A percentile compares a stretch with the other conserved stretches of the same genome.
phyloP scores from a whole-genome alignment of 2,113 vertebrate species.

The Sitta europaea region DNA sequence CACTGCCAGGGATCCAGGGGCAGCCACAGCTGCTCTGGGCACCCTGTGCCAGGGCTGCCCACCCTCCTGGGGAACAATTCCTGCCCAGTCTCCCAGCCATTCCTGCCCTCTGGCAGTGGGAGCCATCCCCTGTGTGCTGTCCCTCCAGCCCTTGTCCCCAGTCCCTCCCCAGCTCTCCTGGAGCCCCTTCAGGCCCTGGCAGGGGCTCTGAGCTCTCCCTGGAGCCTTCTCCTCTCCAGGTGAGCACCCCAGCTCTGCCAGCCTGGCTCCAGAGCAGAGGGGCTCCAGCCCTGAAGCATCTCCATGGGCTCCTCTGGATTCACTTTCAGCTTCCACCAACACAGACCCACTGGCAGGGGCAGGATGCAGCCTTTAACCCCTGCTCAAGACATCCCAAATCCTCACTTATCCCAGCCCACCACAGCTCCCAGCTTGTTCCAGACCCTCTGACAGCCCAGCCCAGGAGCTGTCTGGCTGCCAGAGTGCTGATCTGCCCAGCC shows the following conservation, averaged over 20 bases:
- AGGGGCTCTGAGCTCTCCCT: not conserved
- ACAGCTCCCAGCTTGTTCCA: rapidly evolving
- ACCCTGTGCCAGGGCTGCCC: no score
- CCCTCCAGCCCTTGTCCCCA: not conserved
- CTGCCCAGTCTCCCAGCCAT: not conserved
- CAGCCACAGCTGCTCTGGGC: not conserved
- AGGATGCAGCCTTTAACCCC: rapidly evolving
- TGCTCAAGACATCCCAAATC: no score
- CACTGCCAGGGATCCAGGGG: not conserved
- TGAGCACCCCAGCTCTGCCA: not conserved
- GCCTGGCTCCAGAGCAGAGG: not conserved
- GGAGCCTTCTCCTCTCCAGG: not conserved
- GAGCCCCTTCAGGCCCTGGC: not conserved
- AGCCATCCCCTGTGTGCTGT: not conserved
- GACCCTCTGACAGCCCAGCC: not conserved
- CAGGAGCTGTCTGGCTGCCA: not conserved
- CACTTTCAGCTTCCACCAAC: not conserved
- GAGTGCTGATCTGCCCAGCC: not conserved
- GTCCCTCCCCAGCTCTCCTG: not conserved
- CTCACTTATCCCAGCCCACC: rapidly evolving
- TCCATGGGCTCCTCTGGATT: not conserved
- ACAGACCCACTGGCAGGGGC: not conserved
- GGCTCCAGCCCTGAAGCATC: not conserved
- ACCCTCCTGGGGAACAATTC: not conserved
- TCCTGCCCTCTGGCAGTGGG: not conserved